phyloP scores from a whole-genome alignment of 2,797 vertebrate genomes.

The Thaleichthys pacificus region DNA sequence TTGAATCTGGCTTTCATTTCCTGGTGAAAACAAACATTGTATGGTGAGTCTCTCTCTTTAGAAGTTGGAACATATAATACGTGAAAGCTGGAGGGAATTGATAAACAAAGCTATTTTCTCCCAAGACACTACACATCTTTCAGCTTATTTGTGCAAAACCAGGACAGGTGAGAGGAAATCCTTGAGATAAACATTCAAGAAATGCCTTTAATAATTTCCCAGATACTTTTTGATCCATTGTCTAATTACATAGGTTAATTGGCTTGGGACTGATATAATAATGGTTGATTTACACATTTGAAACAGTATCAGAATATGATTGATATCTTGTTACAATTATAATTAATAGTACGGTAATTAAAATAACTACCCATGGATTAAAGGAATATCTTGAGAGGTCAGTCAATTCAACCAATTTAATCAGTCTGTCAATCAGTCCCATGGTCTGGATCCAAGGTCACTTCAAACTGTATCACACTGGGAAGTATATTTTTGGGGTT shows the following conservation, averaged over 20 bases:
- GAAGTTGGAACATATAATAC: background rate
- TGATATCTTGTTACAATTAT: too few species aligned
- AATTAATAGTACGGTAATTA: too few species aligned
- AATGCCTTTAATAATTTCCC: constrained; percentile 5
- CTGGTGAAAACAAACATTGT: constrained; percentile 11
- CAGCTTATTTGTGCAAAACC: background rate
- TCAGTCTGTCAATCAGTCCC: background rate
- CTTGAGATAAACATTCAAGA: background rate
- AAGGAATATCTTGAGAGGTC: too few species aligned
- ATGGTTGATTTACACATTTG: too few species aligned
- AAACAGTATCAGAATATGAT: too few species aligned
- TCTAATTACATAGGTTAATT: constrained; percentile 4
- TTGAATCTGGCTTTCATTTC: constrained; percentile 32
- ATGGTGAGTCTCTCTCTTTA: constrained; percentile 13
- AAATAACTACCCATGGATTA: too few species aligned
- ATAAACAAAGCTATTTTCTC: background rate
- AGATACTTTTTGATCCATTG: background rate
- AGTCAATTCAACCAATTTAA: background rate
- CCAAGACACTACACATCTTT: background rate
- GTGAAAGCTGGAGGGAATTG: background rate
- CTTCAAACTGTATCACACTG: background rate
- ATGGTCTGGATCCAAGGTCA: background rate
- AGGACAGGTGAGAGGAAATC: background rate
- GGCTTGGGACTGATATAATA: constrained; percentile 1
- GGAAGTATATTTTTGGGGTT: background rate